A percentile compares a stretch with the other conserved stretches of the same genome.
These are phyloP conservation scores for Artibeus lituratus DNA, from an alignment of 2,797 vertebrate species.

Conservation along the genomic window DNA sequence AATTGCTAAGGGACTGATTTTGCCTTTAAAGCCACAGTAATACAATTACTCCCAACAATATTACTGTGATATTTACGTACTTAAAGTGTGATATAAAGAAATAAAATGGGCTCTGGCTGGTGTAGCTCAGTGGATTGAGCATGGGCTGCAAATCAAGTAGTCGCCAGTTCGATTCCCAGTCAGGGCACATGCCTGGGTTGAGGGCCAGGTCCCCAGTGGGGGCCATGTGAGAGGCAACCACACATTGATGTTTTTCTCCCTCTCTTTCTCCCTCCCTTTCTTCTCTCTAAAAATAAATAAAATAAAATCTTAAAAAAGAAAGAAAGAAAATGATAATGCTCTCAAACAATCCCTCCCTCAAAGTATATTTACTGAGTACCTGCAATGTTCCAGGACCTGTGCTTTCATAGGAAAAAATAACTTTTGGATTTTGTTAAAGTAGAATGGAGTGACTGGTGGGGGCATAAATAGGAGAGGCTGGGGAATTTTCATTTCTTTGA, in stretches of 20 bases:
- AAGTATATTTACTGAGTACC: background rate
- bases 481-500: background rate
- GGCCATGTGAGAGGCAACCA: too few species aligned
- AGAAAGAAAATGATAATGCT: background rate
- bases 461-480: background rate
- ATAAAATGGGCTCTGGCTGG: background rate
- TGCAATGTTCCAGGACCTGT: background rate
- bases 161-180: too few species aligned
- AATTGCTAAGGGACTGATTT: background rate
- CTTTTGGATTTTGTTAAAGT: background rate
- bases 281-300: too few species aligned
- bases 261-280: too few species aligned
- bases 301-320: too few species aligned
- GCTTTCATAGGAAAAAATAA: background rate
- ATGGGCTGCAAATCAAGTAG: too few species aligned
- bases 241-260: too few species aligned
- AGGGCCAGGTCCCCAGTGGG: too few species aligned
- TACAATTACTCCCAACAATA: background rate
- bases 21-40: background rate
- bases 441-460: background rate
- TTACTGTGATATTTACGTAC: background rate
- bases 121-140: too few species aligned
- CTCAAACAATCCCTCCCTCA: background rate
- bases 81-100: background rate
- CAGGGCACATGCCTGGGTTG: too few species aligned